Evolutionary conservation across 1,140 invertebrate genomes (phyloP), one percentile per base, ranked within the genome.

Genomic region (Homalodisca vitripennis): DNA sequence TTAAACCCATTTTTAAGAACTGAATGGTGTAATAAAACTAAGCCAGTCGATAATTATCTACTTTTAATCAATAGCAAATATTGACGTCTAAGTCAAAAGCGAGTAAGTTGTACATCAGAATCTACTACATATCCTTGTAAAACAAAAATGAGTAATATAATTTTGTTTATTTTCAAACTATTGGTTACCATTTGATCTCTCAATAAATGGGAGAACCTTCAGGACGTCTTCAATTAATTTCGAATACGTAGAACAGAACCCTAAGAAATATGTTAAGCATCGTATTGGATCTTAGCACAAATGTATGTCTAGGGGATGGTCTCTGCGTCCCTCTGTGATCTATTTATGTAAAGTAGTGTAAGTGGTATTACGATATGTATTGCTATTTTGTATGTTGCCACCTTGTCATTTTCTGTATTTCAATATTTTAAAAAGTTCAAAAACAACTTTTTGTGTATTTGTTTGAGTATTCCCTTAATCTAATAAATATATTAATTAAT

Each of bases 261-360:
- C 34, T 41, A 41, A 10, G n/a, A n/a, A 51, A 51, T 20, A 3
- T 51, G 48, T 51, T 51, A 51, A 51, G 48, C 48, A 51, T 51
- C 48, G n/a, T 51, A 51, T n/a, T 51, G 48, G 48, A 51, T 51
- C 48, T 51, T 51, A 51, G 48, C 48, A 51, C 48, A 51, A 51
- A 51, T 10, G 17, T 20, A 12, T 51, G 48, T 51, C 48, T 10
- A 51, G 48, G 48, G 48, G n/a, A 22, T 22, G 17, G 22, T n/a
- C n/a, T 3, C 6, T 12, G 22, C 14, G 48, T 51, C 48, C 48
- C 48, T 51, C 6, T 51, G 48, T 51, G 48, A 51, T 51, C 34
- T 51, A 51, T 51, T n/a, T 51, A n/a, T 51, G 48, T 51, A 51
- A 51, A 51, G 48, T 51, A 51, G 48, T 51, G 48, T 51, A 51